Evolutionary conservation across 1,140 invertebrate species (phyloP).

Genomic region (Magallana angulata): DNA sequence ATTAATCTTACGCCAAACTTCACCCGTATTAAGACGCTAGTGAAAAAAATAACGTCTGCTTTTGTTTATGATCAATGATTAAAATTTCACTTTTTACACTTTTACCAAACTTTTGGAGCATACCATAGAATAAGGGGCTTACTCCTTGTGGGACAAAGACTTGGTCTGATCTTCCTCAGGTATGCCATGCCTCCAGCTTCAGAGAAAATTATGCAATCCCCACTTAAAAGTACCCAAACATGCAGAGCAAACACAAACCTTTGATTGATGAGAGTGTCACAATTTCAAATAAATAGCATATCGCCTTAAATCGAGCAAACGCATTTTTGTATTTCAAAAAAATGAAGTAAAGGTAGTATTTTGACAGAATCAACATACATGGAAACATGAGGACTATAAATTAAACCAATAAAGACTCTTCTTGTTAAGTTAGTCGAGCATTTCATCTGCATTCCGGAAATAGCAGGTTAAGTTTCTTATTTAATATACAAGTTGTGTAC

Average conservation of each 20-base stretch:
- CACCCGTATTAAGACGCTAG: constrained; percentile 6
- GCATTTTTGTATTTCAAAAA: constrained; percentile 1
- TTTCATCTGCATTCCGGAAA: constrained; percentile 15
- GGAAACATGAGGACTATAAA: constrained; percentile 11
- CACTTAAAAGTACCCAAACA: constrained; percentile 16
- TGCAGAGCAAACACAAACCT: constrained; percentile 12
- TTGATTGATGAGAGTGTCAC: constrained; percentile 23
- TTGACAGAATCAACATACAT: constrained; percentile 18
- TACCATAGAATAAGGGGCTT: not conserved
- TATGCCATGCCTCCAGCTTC: constrained; percentile 23
- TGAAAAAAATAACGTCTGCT: constrained; percentile 13
- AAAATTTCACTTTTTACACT: constrained; percentile 19
- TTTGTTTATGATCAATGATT: constrained; percentile 19
- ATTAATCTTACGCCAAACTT: not conserved
- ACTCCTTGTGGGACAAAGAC: not conserved
- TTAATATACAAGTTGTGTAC: not conserved
- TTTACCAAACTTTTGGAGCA: not conserved
- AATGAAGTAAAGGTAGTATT: not conserved
- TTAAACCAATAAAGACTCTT: constrained; percentile 10
- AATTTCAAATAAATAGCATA: constrained; percentile 21
- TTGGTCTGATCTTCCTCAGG: not conserved
- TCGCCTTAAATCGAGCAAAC: not conserved
- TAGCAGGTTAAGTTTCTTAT: constrained; percentile 22
- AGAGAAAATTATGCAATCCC: constrained; percentile 13
- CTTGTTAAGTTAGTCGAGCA: not conserved